These are phyloP conservation scores for Urophycis tenuis DNA, from an alignment of 2,797 vertebrate genomes.

Conservation along the genomic window DNA sequence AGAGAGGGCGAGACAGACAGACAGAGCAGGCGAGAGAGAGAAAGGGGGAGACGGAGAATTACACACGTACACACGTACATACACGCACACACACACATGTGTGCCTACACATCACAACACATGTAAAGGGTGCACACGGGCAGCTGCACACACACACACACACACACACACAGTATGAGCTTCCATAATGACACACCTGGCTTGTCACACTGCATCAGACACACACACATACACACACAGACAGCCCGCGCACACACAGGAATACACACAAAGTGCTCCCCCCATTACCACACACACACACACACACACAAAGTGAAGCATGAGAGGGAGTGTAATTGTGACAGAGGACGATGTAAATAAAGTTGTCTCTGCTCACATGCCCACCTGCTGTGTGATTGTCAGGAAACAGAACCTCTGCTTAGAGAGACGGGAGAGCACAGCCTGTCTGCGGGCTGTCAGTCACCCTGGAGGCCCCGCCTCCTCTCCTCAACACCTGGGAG, in stretches of 20 bases:
- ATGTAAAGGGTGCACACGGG: neutral
- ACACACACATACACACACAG: neutral
- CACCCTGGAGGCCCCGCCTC: neutral
- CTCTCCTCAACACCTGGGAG: too few relatives aligned
- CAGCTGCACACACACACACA: conserved; percentile 27
- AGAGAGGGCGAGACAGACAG: neutral
- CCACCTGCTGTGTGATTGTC: conserved; percentile 29
- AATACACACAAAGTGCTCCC: conserved; percentile 9
- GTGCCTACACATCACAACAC: conserved; percentile 22
- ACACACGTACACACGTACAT: conserved; percentile 21
- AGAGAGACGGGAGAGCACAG: neutral
- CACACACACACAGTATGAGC: conserved; percentile 9
- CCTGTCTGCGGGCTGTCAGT: neutral
- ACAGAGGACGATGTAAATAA: neutral
- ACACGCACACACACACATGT: conserved; percentile 23
- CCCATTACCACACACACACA: conserved; percentile 12
- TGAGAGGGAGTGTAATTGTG: neutral
- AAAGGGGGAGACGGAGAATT: neutral
- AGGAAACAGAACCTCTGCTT: neutral
- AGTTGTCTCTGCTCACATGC: neutral
- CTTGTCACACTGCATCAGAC: too few relatives aligned
- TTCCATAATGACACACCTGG: too few relatives aligned
- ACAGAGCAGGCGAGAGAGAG: neutral
- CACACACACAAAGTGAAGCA: conserved; percentile 2
- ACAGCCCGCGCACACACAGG: too few relatives aligned